These are phyloP conservation scores for Galago senegalensis DNA, from an alignment of 2,797 vertebrate genomes.

Conservation along the genomic window DNA sequence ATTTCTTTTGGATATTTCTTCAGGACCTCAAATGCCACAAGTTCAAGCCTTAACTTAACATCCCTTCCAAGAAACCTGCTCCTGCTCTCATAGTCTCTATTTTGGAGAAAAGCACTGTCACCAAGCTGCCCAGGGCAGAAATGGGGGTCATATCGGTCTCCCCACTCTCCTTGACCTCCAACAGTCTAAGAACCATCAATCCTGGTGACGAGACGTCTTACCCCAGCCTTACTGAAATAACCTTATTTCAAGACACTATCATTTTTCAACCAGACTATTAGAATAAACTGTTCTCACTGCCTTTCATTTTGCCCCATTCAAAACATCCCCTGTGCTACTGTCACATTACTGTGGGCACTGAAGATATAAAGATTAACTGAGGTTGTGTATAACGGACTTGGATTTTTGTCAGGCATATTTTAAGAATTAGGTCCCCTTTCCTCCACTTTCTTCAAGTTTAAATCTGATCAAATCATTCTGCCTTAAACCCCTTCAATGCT, in stretches of 20 bases:
- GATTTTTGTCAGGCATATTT: background rate
- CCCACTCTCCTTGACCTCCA: background rate
- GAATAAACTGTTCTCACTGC: background rate
- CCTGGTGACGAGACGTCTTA: background rate
- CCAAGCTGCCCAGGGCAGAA: background rate
- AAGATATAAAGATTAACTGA: background rate
- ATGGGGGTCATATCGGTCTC: background rate
- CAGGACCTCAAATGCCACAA: background rate
- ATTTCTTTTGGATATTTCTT: background rate
- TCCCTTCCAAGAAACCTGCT: background rate
- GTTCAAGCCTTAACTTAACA: conserved; percentile 28
- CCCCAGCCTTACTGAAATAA: background rate
- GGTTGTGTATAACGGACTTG: fast-evolving
- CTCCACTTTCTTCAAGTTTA: background rate
- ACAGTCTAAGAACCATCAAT: background rate
- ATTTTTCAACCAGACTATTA: conserved; percentile 1
- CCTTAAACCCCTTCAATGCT: background rate
- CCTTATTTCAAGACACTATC: background rate
- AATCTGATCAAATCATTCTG: background rate
- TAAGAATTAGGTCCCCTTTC: background rate
- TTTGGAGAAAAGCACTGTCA: background rate
- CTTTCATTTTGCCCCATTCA: background rate
- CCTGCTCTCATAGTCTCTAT: background rate
- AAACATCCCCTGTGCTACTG: background rate
- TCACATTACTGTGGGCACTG: background rate